These are phyloP conservation scores for Gyps fulvus DNA, from an alignment of 2,113 vertebrate species.

Conservation along the genomic window DNA sequence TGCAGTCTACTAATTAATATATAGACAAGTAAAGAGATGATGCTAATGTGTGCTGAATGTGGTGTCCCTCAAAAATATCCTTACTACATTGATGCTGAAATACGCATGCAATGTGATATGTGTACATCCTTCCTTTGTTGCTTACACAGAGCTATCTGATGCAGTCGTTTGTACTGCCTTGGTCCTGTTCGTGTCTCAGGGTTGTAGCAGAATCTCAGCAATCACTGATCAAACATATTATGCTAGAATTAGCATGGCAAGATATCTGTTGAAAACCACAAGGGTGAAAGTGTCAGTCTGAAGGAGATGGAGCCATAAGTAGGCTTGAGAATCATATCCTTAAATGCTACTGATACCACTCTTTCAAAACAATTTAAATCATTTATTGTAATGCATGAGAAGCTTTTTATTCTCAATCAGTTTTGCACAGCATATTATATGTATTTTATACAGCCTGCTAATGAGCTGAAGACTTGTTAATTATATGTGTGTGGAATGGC, in stretches of 20 bases:
- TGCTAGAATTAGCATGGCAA: not conserved
- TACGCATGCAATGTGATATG: rapidly evolving
- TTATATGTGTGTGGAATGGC: conserved; percentile 46
- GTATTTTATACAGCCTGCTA: conserved; percentile 62
- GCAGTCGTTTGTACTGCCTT: not conserved
- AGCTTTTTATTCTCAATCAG: conserved; percentile 53
- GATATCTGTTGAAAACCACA: not conserved
- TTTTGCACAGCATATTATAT: conserved; percentile 48
- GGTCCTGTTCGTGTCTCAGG: not conserved
- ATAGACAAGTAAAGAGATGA: not conserved
- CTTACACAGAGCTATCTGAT: not conserved
- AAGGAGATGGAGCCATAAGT: not conserved
- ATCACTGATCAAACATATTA: rapidly evolving
- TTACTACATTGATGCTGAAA: not conserved
- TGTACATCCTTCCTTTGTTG: not conserved
- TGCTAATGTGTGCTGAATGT: not conserved
- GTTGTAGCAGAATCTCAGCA: not conserved
- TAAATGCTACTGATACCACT: not conserved
- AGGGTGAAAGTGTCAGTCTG: not conserved
- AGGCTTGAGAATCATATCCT: not conserved
- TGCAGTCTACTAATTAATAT: not conserved
- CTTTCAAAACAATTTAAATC: conserved; percentile 29
- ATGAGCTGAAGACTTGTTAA: conserved; percentile 63
- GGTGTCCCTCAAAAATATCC: not conserved
- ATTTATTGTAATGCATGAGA: conserved; percentile 47